Evolutionary conservation across 92 coral and sea anemone genomes (phyloP).

Genomic region (Phymanthus crucifer): DNA sequence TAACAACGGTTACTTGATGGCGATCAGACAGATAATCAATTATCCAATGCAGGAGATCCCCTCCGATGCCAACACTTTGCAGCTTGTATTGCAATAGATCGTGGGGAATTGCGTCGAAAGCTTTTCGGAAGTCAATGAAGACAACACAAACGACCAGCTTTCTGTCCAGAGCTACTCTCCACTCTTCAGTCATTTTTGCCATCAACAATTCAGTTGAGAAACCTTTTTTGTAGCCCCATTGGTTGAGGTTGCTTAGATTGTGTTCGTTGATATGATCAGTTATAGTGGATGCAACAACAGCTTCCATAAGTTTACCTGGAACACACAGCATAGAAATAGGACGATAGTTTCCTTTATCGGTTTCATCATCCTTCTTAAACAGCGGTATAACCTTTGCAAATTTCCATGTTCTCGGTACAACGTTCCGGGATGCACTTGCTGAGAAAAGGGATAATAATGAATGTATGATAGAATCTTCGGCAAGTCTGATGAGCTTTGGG

Average conservation of each 20-base stretch:
- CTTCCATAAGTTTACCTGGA: constrained; percentile 23
- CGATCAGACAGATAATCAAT: constrained; percentile 2
- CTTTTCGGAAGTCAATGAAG: not conserved
- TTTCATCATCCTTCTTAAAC: constrained; percentile 23
- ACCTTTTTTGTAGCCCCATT: not conserved
- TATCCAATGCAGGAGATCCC: no score
- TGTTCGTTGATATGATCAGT: not conserved
- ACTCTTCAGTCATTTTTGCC: not conserved
- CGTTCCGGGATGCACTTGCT: not conserved
- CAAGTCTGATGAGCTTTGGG: not conserved
- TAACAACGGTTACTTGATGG: constrained; percentile 20
- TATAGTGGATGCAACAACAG: not conserved
- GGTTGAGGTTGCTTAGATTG: not conserved
- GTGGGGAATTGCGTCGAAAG: constrained; percentile 28
- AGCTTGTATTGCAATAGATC: no score
- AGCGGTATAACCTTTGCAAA: constrained; percentile 8
- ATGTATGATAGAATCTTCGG: constrained; percentile 10
- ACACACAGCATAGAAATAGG: constrained; percentile 30
- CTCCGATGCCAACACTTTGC: no score
- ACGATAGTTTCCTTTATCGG: constrained; percentile 23
- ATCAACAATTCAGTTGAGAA: not conserved
- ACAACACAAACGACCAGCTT: not conserved
- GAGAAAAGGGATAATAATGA: not conserved
- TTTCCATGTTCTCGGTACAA: constrained; percentile 17
- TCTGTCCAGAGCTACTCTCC: not conserved